Conservation (phyloP, 2,113 vertebrate species). For the Pardalotus punctatus region DNA sequence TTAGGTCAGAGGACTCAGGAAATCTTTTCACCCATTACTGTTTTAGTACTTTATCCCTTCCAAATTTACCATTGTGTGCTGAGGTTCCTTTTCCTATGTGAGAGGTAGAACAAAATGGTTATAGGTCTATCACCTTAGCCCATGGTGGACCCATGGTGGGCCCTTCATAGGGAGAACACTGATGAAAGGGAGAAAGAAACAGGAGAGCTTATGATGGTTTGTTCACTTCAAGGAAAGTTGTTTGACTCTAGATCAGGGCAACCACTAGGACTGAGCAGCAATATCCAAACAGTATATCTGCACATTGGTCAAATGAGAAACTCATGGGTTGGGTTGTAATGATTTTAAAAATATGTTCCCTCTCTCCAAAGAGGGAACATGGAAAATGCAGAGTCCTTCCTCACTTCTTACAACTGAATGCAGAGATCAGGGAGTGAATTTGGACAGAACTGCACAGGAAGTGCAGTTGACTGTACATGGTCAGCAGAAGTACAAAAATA, state of each 20-base stretch:
- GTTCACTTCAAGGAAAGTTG: background rate
- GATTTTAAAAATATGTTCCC: background rate
- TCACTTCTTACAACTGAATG: background rate
- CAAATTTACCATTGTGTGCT: background rate
- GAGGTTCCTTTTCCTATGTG: background rate
- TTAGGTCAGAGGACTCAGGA: background rate
- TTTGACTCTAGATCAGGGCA: background rate
- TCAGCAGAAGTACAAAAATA: background rate
- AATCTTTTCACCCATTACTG: background rate
- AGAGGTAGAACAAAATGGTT: background rate
- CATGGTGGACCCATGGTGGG: background rate
- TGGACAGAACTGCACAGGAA: background rate
- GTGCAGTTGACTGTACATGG: accelerated
- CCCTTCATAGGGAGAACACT: too few relatives aligned
- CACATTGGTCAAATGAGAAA: background rate
- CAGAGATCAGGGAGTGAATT: background rate
- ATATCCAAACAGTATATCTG: background rate
- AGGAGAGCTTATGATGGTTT: background rate
- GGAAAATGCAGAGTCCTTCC: background rate
- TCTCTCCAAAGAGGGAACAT: background rate
- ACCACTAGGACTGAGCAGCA: background rate
- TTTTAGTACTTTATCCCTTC: background rate
- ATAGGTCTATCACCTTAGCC: background rate
- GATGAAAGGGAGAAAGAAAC: background rate
- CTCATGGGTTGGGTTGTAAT: background rate